Evolutionary conservation across 2,888 invertebrate species (phyloP).

Genomic region (Beris morrisii): DNA sequence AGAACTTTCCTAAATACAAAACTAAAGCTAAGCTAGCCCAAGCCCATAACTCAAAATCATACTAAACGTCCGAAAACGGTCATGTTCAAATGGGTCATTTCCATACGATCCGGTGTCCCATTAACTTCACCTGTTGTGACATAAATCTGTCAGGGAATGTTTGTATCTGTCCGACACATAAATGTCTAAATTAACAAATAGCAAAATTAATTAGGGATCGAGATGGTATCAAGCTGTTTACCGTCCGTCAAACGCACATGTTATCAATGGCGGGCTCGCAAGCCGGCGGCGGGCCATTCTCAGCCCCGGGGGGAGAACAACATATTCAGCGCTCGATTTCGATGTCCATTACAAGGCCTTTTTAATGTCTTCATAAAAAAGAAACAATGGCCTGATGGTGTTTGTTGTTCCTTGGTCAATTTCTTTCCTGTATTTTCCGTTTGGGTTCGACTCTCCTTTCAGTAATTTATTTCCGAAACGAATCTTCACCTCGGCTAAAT

Average conservation of each 20-base stretch:
- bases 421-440: neutral
- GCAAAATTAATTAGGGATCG: constrained; percentile 33
- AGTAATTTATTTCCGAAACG: constrained; percentile 36
- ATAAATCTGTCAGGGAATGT: constrained; percentile 34
- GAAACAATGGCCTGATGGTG: constrained; percentile 16
- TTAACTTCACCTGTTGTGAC: constrained; percentile 35
- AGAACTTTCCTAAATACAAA: too few relatives aligned
- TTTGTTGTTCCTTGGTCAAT: constrained; percentile 18
- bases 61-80: constrained; percentile 13
- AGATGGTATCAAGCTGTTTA: constrained; percentile 33
- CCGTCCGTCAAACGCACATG: constrained; percentile 11
- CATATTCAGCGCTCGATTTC: constrained; percentile 13
- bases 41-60: too few relatives aligned
- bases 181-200: constrained; percentile 36
- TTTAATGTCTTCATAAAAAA: constrained; percentile 29
- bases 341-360: constrained; percentile 20
- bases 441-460: neutral
- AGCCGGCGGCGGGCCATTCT: constrained; percentile 15
- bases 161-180: constrained; percentile 32
- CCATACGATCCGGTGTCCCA: constrained; percentile 29
- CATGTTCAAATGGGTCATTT: constrained; percentile 1
- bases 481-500: constrained; percentile 33
- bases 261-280: neutral
- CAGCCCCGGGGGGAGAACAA: constrained; percentile 5
- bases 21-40: too few relatives aligned